These are phyloP conservation scores for Aleiodes leptofemur DNA, from an alignment of 2,888 invertebrate species.

Conservation along the genomic window DNA sequence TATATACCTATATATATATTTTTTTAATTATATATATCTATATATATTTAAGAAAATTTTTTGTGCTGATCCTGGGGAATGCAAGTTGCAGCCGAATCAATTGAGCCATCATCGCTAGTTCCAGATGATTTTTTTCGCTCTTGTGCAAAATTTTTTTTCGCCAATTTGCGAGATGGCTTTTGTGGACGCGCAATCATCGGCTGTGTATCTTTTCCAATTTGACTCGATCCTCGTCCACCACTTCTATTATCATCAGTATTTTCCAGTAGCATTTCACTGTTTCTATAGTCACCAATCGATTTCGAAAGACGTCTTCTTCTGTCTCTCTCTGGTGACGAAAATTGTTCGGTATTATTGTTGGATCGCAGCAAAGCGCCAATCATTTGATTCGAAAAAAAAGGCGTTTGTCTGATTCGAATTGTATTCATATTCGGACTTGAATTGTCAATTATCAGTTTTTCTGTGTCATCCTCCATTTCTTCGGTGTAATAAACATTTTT, in stretches of 20 bases:
- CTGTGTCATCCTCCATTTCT: slow-evolving; percentile 83
- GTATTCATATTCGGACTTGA: slow-evolving; percentile 75
- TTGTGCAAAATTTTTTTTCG: slow-evolving; percentile 45
- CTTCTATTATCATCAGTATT: not conserved
- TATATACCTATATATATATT: too few relatives aligned
- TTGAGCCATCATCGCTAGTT: slow-evolving; percentile 46
- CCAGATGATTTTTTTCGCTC: slow-evolving; percentile 62
- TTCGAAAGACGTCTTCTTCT: not conserved
- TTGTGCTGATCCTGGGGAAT: slow-evolving; percentile 62
- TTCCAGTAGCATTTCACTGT: not conserved
- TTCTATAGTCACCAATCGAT: slow-evolving; percentile 21
- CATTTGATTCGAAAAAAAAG: slow-evolving; percentile 64
- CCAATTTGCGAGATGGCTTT: slow-evolving; percentile 4
- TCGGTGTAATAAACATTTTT: slow-evolving; percentile 74
- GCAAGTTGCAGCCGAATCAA: slow-evolving; percentile 63
- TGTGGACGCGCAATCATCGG: not conserved
- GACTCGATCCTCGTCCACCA: not conserved
- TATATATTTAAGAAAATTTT: too few relatives aligned
- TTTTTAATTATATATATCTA: too few relatives aligned
- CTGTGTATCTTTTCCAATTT: not conserved
- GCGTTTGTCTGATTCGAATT: slow-evolving; percentile 56
- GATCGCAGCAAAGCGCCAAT: slow-evolving; percentile 66
- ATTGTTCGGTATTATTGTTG: slow-evolving; percentile 66
- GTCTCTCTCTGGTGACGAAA: slow-evolving; percentile 38
- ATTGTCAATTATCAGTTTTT: slow-evolving; percentile 83